Percentiles rank a stretch among this genome's conserved stretches.
Evolutionary conservation across 2,888 invertebrate species (phyloP).

Genomic region (Archips xylosteana): DNA sequence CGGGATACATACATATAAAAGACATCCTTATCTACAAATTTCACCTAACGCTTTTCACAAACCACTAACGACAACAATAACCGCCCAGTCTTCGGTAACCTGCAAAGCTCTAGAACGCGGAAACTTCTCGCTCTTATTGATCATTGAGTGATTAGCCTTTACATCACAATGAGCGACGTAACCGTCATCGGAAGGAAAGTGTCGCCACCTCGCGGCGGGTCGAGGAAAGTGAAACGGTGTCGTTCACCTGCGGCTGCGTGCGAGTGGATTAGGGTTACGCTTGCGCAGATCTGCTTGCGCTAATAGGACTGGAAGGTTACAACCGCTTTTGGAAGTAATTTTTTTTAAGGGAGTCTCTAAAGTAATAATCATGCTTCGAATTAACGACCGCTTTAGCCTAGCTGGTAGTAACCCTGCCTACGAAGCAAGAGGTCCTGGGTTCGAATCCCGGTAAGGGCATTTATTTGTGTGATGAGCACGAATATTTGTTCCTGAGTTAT

Average conservation of each 20-base stretch:
- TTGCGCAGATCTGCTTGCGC: background rate
- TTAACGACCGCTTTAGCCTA: too few species aligned
- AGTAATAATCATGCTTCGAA: too few species aligned
- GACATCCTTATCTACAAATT: background rate
- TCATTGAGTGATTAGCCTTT: constrained; percentile 35
- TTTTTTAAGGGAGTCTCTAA: too few species aligned
- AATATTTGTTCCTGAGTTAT: too few species aligned
- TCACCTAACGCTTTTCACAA: background rate
- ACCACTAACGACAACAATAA: background rate
- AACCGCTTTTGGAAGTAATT: too few species aligned
- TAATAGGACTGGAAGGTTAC: too few species aligned
- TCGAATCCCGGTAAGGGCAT: too few species aligned
- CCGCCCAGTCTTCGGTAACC: constrained; percentile 9
- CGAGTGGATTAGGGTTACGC: constrained; percentile 45
- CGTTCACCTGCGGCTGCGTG: constrained; percentile 69
- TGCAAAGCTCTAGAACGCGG: constrained; percentile 27
- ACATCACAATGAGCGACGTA: constrained; percentile 41
- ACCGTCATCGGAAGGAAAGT: constrained; percentile 61
- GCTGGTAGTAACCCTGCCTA: too few species aligned
- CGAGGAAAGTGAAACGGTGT: constrained; percentile 76
- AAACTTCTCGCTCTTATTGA: constrained; percentile 16
- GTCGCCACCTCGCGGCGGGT: constrained; percentile 68
- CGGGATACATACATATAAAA: background rate
- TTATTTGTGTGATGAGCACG: too few species aligned
- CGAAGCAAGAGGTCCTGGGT: too few species aligned